Evolutionary conservation across 2,797 vertebrate genomes (phyloP).

Genomic region (Peromyscus melanophrys): DNA sequence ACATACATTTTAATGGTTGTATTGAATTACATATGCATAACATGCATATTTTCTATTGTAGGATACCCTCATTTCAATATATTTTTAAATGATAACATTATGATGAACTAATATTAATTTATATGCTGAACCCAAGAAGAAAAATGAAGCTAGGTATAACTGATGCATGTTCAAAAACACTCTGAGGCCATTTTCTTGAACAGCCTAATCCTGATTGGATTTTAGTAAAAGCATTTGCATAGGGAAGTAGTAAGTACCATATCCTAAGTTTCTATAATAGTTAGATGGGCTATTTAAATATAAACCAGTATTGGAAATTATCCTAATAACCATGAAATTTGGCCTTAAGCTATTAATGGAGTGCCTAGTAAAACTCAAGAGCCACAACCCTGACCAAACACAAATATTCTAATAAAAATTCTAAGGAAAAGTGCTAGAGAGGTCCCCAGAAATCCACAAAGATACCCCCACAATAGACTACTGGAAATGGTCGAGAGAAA

Average conservation of each 20-base stretch:
- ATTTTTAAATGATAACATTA: not conserved
- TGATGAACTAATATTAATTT: not conserved
- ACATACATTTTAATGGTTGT: conserved; percentile 14
- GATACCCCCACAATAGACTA: too few relatives aligned
- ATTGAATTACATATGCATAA: not conserved
- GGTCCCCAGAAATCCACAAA: too few relatives aligned
- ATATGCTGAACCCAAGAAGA: not conserved
- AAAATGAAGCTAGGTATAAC: not conserved
- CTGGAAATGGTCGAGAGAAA: too few relatives aligned
- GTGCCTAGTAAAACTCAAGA: not conserved
- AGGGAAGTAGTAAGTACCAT: not conserved
- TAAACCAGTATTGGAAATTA: not conserved
- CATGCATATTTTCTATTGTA: not conserved
- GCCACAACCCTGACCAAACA: not conserved
- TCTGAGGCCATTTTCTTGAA: not conserved
- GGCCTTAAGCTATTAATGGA: not conserved
- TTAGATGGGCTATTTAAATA: not conserved
- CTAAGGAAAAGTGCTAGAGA: not conserved
- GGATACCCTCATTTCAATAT: not conserved
- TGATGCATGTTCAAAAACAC: not conserved
- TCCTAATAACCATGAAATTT: not conserved
- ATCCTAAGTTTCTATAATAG: not conserved
- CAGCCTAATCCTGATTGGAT: not conserved
- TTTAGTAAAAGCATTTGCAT: not conserved
- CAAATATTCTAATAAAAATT: not conserved